These are phyloP conservation scores for Parazoanthus darwini DNA, from an alignment of 92 coral and sea anemone genomes.

Conservation along the genomic window DNA sequence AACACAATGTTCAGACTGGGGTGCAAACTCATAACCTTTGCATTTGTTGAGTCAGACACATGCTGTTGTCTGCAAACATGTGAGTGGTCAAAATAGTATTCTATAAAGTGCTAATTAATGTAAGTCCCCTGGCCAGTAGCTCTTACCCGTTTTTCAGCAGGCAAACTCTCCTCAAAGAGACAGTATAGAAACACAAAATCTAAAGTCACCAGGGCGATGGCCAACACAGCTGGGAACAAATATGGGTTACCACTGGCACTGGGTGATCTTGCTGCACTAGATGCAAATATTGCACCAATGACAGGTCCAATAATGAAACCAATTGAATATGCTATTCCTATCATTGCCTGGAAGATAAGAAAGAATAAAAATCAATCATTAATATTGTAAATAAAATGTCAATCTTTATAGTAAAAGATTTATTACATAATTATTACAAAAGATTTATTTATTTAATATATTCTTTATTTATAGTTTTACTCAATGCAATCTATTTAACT, in stretches of 20 bases:
- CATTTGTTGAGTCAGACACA: too few relatives aligned
- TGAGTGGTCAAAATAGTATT: background rate
- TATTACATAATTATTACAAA: too few relatives aligned
- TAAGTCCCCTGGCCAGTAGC: background rate
- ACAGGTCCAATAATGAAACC: slow-evolving; percentile 97
- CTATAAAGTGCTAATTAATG: background rate
- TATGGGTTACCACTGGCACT: slow-evolving; percentile 74
- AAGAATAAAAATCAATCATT: background rate
- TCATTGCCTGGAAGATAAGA: slow-evolving; percentile 70
- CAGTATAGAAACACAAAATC: slow-evolving; percentile 72
- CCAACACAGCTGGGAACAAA: slow-evolving; percentile 82
- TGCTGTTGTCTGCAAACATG: too few relatives aligned
- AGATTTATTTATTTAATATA: too few relatives aligned
- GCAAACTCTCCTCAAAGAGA: slow-evolving; percentile 83
- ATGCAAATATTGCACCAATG: slow-evolving; percentile 93
- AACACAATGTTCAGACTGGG: too few relatives aligned
- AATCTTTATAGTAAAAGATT: too few relatives aligned
- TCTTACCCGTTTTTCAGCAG: slow-evolving; percentile 83
- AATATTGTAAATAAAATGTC: too few relatives aligned
- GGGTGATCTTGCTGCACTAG: slow-evolving; percentile 78
- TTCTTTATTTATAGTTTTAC: too few relatives aligned
- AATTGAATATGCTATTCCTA: slow-evolving; percentile 93
- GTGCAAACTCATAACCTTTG: too few relatives aligned
- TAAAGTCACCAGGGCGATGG: slow-evolving; percentile 69
- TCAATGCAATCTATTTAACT: too few relatives aligned